These are phyloP conservation scores for Lacerta agilis DNA, from an alignment of 2,797 vertebrate genomes.

Conservation along the genomic window DNA sequence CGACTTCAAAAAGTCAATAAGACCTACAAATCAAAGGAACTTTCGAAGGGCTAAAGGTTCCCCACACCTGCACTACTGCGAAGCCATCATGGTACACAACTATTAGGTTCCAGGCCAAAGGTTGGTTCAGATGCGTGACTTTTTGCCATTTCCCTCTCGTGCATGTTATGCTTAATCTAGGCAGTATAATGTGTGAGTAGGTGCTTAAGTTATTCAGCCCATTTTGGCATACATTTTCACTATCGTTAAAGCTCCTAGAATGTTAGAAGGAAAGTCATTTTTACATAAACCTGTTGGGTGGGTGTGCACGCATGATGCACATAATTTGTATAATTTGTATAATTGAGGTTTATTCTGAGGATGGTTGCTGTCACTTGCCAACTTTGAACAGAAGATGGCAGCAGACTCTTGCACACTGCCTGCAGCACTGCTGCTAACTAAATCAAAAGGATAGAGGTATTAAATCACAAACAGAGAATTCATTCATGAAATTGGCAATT, in stretches of 20 bases:
- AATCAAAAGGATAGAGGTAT: background rate
- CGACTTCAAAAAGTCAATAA: too few relatives aligned
- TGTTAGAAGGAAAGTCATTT: too few relatives aligned
- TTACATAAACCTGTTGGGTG: too few relatives aligned
- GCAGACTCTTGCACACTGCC: constrained; percentile 5
- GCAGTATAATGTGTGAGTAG: too few relatives aligned
- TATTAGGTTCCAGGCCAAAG: background rate
- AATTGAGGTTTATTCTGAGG: background rate
- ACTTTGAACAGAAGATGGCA: constrained; percentile 63
- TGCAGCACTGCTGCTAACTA: background rate
- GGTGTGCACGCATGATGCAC: background rate
- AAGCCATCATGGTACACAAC: too few relatives aligned
- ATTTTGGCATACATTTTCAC: too few relatives aligned
- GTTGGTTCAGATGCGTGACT: background rate
- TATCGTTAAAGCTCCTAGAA: too few relatives aligned
- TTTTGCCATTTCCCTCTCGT: background rate
- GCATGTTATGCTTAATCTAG: too few relatives aligned
- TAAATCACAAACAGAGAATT: constrained; percentile 2
- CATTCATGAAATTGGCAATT: background rate
- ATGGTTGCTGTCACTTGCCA: background rate
- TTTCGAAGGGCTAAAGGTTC: too few relatives aligned
- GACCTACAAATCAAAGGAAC: too few relatives aligned
- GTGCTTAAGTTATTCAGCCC: too few relatives aligned
- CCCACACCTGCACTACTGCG: too few relatives aligned
- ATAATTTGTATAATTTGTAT: background rate